Evolutionary conservation across 1,140 invertebrate genomes (phyloP).

Genomic region (Ericerus pela): DNA sequence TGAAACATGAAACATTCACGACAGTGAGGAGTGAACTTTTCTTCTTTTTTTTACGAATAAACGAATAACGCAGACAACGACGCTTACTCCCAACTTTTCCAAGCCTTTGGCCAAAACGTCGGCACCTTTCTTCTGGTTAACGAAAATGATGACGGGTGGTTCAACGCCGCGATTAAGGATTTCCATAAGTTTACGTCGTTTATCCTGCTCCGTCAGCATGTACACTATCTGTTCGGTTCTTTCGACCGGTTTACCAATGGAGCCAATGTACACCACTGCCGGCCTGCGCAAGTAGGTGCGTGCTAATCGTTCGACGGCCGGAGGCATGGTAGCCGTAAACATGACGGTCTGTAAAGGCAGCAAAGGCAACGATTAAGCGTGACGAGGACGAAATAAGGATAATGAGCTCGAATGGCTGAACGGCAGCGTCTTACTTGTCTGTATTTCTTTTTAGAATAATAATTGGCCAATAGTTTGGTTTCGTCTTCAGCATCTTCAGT

Average conservation of each 20-base stretch:
- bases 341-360: constrained; percentile 70
- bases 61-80: constrained; percentile 8
- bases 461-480: constrained; percentile 77
- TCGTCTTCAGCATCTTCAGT: constrained; percentile 97
- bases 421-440: constrained; percentile 52
- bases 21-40: neutral
- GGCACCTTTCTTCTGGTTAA: constrained; percentile 99
- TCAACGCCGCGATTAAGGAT: constrained; percentile 73
- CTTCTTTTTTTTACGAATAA: neutral
- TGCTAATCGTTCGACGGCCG: constrained; percentile 90
- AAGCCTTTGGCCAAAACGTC: constrained; percentile 93
- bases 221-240: constrained; percentile 95
- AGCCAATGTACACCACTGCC: constrained; percentile 95
- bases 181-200: constrained; percentile 77
- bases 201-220: constrained; percentile 87
- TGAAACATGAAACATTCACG: constrained; percentile 28
- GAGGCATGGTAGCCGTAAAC: constrained; percentile 99
- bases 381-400: neutral
- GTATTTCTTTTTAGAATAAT: constrained; percentile 94
- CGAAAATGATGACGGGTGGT: constrained; percentile 98
- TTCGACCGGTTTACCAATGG: constrained; percentile 95
- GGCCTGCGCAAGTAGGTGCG: constrained; percentile 87
- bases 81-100: constrained; percentile 78
- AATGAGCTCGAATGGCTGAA: constrained; percentile 13
- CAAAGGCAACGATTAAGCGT: too few relatives aligned